Evolutionary conservation across 2,113 vertebrate species (phyloP), one percentile per base, ranked within the genome.

Genomic region (Mobula hypostoma): DNA sequence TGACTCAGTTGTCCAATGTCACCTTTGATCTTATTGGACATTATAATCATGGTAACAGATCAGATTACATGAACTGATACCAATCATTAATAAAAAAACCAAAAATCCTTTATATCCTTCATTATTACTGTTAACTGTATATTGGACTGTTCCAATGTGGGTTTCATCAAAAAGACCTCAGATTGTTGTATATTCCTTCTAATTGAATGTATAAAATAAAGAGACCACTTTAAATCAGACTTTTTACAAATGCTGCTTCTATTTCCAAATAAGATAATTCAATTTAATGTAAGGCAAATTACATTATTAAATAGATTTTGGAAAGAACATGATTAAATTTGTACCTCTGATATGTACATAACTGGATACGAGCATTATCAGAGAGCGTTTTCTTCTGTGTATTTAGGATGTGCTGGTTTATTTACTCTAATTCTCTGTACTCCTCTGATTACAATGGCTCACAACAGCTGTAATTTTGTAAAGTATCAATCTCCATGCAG

Each of bases 261-360:
- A 40, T 72, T 72, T 92, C n/a, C 66, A 21, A 40, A 70, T 2
- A 40, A 32, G 61, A 66, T 66, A 66, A 90, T 90, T 66, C 61
- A n/a, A 90, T 32, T 90, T 90, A 90, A 90, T 66, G 85, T 17
- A 66, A 63, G 61, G 32, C 14, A 74, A 74, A 93, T 21, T 4
- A 36, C n/a, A 74, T 74, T 2, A 68, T 68, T 91, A 36, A 93
- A 74, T 56, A 48, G 32, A 40, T 93, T 74, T 76, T 90, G 9
- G 24, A 74, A 93, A 93, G 21, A 93, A 93, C 48, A 68, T 7
- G 4, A 90, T 48, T 93, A 76, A 12, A 93, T 93, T 76, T 76
- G 21, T 93, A 27, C 11, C 12, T 70, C 48, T 36, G 24, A 72
- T 14, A 76, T 93, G 21, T 74, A 27, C 11, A 11, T 17, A 92